These are phyloP conservation scores for Threskiornis aethiopicus DNA, from an alignment of 2,797 vertebrate genomes.

Conservation along the genomic window DNA sequence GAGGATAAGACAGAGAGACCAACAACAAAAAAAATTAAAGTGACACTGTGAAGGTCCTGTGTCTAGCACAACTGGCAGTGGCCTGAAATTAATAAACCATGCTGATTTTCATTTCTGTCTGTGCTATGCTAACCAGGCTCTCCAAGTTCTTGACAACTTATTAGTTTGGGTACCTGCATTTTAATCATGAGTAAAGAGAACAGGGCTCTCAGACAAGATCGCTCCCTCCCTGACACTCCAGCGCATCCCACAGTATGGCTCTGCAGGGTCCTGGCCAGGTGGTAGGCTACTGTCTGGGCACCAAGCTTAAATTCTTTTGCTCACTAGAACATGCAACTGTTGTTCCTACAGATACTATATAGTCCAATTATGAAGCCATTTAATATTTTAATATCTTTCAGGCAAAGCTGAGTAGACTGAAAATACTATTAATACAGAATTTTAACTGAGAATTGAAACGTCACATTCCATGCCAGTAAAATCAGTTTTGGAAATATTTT, in stretches of 20 bases:
- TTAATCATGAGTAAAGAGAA: background rate
- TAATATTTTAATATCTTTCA: background rate
- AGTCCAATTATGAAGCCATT: background rate
- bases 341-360: background rate
- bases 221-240: background rate
- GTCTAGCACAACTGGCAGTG: background rate
- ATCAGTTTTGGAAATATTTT: background rate
- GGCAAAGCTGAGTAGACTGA: background rate
- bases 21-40: background rate
- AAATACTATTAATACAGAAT: background rate
- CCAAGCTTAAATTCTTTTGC: background rate
- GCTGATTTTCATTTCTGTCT: background rate
- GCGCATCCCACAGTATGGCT: fast-evolving
- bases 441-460: background rate
- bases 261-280: background rate
- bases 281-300: background rate
- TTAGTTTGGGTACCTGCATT: background rate
- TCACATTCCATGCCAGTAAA: background rate
- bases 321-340: background rate
- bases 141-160: background rate
- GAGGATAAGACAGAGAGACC: background rate
- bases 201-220: background rate
- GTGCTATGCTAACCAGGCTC: background rate
- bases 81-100: background rate
- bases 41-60: background rate